Conservation (phyloP, 92 coral and sea anemone genomes). For the Zoanthus sociatus region DNA sequence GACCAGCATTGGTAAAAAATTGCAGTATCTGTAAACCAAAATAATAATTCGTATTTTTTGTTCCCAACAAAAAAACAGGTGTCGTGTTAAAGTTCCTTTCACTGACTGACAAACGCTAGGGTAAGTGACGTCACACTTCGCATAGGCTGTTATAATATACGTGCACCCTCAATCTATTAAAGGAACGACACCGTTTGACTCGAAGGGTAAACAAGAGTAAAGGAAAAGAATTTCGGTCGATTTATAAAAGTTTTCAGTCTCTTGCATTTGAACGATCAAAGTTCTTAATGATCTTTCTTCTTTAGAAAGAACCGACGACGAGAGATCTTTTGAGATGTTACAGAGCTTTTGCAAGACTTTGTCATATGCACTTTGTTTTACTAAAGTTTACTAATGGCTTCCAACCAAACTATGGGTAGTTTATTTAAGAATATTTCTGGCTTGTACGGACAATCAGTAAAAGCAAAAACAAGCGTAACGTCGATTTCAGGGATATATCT, state of each 20-base stretch:
- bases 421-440: slow-evolving; percentile 11
- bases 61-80: background rate
- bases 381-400: slow-evolving; percentile 27
- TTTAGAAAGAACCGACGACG: too few relatives aligned
- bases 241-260: background rate
- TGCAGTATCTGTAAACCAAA: background rate
- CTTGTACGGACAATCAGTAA: background rate
- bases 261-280: background rate
- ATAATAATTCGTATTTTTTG: background rate
- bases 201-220: background rate
- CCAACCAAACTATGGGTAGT: slow-evolving; percentile 20
- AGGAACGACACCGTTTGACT: background rate
- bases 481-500: slow-evolving; percentile 66
- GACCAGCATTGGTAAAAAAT: background rate
- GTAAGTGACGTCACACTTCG: slow-evolving; percentile 31
- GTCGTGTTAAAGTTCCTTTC: background rate
- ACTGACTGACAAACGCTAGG: background rate
- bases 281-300: background rate
- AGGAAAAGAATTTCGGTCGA: background rate
- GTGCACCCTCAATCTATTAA: background rate
- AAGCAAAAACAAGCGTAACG: background rate
- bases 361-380: background rate
- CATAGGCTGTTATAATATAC: background rate
- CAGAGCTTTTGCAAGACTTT: background rate
- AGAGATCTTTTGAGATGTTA: background rate